These are phyloP conservation scores for Morone saxatilis DNA, from an alignment of 2,113 vertebrate species.

Conservation along the genomic window DNA sequence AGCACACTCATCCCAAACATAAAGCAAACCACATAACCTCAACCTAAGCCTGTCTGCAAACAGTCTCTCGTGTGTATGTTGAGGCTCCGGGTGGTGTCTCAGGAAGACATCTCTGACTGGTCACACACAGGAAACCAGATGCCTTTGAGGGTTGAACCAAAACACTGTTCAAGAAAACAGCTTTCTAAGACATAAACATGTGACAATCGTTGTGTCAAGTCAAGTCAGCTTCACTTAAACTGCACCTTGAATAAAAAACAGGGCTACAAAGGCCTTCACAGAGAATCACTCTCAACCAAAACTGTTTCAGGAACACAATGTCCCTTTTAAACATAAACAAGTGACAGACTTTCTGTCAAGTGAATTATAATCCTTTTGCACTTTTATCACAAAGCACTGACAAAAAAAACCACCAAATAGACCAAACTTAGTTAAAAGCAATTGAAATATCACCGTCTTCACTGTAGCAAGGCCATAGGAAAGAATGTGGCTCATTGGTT, in stretches of 20 bases:
- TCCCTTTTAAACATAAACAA: conserved; percentile 32
- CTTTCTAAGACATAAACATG: conserved; percentile 38
- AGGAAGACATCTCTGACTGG: conserved; percentile 48
- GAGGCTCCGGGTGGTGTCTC: conserved; percentile 32
- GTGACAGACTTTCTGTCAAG: conserved; percentile 7
- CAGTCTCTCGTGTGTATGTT: conserved; percentile 53
- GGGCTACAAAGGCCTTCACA: conserved; percentile 26
- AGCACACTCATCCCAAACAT: conserved; percentile 35
- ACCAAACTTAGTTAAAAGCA: neutral
- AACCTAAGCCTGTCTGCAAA: conserved; percentile 41
- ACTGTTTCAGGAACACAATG: conserved; percentile 24
- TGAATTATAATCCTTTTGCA: conserved; percentile 7
- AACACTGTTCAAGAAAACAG: conserved; percentile 27
- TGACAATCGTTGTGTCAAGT: conserved; percentile 29
- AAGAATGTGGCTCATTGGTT: neutral
- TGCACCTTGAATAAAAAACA: conserved; percentile 35
- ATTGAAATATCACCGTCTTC: neutral
- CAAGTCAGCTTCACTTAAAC: conserved; percentile 41
- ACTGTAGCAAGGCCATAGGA: conserved; percentile 2
- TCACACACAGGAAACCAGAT: conserved; percentile 67
- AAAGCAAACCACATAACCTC: conserved; percentile 14
- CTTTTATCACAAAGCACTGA: conserved; percentile 6
- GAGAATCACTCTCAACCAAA: conserved; percentile 25
- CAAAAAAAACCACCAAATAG: neutral
- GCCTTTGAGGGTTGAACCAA: conserved; percentile 61